Evolutionary conservation across 2,888 invertebrate species (phyloP), one percentile per base, ranked within the genome.

Genomic region (Eristalis arbustorum): DNA sequence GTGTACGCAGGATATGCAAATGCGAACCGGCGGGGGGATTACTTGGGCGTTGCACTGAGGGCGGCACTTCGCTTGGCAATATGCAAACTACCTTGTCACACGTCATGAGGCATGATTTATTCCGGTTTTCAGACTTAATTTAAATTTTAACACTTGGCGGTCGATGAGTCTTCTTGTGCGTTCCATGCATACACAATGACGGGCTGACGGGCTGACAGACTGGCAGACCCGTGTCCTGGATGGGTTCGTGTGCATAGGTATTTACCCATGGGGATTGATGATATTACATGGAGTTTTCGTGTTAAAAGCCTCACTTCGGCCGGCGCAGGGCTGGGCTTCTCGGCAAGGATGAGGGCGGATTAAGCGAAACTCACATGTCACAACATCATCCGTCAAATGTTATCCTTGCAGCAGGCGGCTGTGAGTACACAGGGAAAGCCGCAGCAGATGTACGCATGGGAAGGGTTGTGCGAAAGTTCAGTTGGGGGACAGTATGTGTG

Each of bases 41-140:
- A 81, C 81, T 73, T 81, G 66, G 25, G 42, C 34, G 13, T 59
- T 62, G 76, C 57, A 40, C n/a, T 56, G 40, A 34, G 83, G 66
- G 66, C 62, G 62, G 64, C 28, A 4, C 31, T 31, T 31, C 6
- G 10, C 31, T 25, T 25, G 61, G 83, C 59, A 76, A 84, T 85
- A 85, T 85, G 85, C 77, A 85, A 85, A 85, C 77, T 74, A 82
- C 74, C 77, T 67, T 85, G 85, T 78, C 81, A 85, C 77, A 77
- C 77, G 84, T 85, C 84, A 85, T 85, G 82, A 84, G 69, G 25
- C 82, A 64, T 77, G 85, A 85, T 85, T 81, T 85, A 85, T 85
- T 77, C 77, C 73, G 56, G 56, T 74, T 85, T n/a, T 23, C 72
- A 73, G 76, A 74, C 62, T 81, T 82, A 77, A 82, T 85, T 85